Conservation (phyloP, 2,113 vertebrate genomes). For the Tetraodon nigroviridis region DNA sequence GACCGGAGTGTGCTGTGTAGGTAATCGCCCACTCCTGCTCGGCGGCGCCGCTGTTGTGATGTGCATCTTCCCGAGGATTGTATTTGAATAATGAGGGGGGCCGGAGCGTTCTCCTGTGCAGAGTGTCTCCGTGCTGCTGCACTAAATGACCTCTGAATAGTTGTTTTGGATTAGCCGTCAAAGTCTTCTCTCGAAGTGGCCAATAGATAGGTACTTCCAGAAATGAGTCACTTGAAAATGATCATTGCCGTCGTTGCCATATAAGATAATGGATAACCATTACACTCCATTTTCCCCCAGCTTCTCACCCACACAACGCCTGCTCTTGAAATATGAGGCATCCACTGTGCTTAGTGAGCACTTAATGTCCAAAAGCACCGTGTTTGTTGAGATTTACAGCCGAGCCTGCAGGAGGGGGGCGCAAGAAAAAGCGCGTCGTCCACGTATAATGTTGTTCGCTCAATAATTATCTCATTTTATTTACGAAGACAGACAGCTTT, state of each 20-base stretch:
- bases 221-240: constrained; percentile 78
- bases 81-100: constrained; percentile 73
- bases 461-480: constrained; percentile 79
- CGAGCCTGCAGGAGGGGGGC: constrained; percentile 40
- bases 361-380: constrained; percentile 74
- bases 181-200: constrained; percentile 70
- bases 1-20: constrained; percentile 33
- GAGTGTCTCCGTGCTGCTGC: constrained; percentile 52
- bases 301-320: constrained; percentile 69
- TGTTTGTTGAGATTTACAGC: constrained; percentile 75
- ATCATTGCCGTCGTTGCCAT: constrained; percentile 65
- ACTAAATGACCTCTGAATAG: constrained; percentile 69
- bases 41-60: constrained; percentile 40
- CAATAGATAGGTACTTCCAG: constrained; percentile 72
- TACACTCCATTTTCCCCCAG: constrained; percentile 70
- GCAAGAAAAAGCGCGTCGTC: constrained; percentile 57
- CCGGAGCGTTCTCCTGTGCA: constrained; percentile 60
- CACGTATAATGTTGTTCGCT: constrained; percentile 69
- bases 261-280: constrained; percentile 78
- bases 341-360: constrained; percentile 72
- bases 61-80: constrained; percentile 58
- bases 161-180: constrained; percentile 75
- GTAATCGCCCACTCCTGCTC: constrained; percentile 56
- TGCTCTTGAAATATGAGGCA: constrained; percentile 78
- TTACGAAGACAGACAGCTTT: constrained; percentile 70